Conservation (phyloP, 2,888 invertebrate genomes). For the Cantharis flavilabris region DNA sequence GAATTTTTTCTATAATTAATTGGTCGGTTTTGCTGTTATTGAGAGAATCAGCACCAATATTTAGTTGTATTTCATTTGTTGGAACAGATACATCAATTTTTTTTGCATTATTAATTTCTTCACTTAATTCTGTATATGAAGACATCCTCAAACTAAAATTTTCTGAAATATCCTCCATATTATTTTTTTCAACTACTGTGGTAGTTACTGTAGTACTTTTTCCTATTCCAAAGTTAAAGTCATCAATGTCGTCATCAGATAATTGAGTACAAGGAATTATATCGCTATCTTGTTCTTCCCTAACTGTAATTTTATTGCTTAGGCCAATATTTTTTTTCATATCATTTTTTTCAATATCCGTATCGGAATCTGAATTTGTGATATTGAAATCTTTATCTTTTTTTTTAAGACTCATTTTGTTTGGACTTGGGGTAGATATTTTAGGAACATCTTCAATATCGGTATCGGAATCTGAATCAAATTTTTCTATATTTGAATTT, state of each 20-base stretch:
- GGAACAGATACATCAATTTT: neutral
- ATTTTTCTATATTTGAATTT: constrained; percentile 13
- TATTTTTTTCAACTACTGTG: neutral
- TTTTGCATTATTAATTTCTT: neutral
- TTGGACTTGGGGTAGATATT: neutral
- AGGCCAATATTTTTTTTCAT: neutral
- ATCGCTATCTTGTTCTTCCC: constrained; percentile 5
- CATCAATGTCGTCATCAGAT: constrained; percentile 1
- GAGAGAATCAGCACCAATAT: neutral
- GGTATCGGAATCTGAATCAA: constrained; percentile 36
- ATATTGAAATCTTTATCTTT: neutral
- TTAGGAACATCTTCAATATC: constrained; percentile 32
- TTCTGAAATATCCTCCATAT: neutral
- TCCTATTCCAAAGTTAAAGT: constrained; percentile 7
- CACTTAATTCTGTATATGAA: neutral
- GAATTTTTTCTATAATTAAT: neutral
- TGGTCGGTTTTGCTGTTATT: neutral
- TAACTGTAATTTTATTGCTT: neutral
- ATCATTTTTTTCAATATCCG: constrained; percentile 9
- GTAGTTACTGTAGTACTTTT: neutral
- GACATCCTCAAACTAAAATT: constrained; percentile 7
- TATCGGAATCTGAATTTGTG: constrained; percentile 10
- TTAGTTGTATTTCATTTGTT: neutral
- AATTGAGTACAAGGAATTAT: constrained; percentile 17
- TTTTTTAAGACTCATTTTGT: neutral